Conservation (phyloP, 2,888 invertebrate species). For the Tipula confusa region DNA sequence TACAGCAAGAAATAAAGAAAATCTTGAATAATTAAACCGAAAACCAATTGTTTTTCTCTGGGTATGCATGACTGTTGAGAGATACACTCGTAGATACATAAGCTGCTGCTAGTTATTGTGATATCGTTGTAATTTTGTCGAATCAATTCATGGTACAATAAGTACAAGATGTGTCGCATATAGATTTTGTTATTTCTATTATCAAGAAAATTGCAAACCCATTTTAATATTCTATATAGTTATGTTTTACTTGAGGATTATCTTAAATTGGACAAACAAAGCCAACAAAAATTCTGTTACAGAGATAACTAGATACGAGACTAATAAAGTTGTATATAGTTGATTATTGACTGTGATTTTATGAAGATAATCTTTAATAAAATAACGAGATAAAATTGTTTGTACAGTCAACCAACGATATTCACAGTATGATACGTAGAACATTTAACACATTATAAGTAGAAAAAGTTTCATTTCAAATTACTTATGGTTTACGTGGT, state of each 20-base stretch:
- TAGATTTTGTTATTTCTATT: background rate
- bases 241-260: background rate
- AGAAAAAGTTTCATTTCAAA: background rate
- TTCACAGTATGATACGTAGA: background rate
- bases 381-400: background rate
- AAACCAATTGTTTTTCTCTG: background rate
- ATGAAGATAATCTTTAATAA: background rate
- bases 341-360: conserved; percentile 1
- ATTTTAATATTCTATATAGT: background rate
- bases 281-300: background rate
- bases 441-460: background rate
- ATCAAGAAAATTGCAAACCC: conserved; percentile 17
- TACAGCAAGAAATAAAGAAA: background rate
- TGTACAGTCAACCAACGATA: background rate
- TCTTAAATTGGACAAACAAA: background rate
- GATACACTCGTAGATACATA: no score
- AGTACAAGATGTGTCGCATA: background rate
- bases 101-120: background rate
- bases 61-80: background rate
- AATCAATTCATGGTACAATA: background rate
- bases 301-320: background rate
- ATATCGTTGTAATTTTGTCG: background rate
- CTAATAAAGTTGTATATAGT: conserved; percentile 7
- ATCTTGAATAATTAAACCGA: background rate
- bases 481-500: background rate